phyloP scores from a whole-genome alignment of 2,113 vertebrate species.

The Eptesicus fuscus region DNA sequence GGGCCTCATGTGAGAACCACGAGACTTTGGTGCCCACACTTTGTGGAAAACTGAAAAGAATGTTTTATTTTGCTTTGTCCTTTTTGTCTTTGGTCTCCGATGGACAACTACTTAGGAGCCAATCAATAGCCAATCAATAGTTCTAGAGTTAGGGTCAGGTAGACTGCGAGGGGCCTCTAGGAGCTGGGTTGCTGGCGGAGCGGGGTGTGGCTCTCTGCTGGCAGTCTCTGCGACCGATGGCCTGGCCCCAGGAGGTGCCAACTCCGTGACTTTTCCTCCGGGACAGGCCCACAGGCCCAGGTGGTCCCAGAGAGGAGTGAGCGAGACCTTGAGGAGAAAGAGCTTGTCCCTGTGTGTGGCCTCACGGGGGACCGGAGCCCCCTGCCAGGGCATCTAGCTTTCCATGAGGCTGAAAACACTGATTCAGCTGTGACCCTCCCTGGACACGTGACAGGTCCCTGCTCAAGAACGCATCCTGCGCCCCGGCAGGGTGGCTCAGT shows the following conservation, averaged over 20 bases:
- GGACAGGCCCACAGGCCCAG: not conserved
- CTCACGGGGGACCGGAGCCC: not conserved
- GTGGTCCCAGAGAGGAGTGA: not conserved
- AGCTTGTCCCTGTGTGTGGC: accelerated
- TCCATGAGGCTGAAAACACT: not conserved
- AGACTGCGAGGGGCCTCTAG: not conserved
- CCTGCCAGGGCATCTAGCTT: accelerated
- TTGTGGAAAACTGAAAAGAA: not conserved
- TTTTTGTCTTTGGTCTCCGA: not conserved
- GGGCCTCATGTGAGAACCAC: not conserved
- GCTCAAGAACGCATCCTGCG: not conserved
- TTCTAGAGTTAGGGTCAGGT: not conserved
- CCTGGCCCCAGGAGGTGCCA: not conserved
- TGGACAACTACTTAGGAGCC: not conserved
- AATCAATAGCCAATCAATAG: not conserved
- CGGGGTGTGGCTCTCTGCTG: accelerated
- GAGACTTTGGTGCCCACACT: not conserved
- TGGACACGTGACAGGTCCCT: too few species aligned
- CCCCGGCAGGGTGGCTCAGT: not conserved
- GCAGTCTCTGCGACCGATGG: not conserved
- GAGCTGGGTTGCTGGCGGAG: not conserved
- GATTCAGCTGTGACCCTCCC: not conserved
- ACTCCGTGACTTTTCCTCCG: not conserved
- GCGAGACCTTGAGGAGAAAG: not conserved
- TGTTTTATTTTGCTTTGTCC: not conserved